Conservation (phyloP, 1,140 invertebrate species). For the Muscidifurax raptorellus region DNA sequence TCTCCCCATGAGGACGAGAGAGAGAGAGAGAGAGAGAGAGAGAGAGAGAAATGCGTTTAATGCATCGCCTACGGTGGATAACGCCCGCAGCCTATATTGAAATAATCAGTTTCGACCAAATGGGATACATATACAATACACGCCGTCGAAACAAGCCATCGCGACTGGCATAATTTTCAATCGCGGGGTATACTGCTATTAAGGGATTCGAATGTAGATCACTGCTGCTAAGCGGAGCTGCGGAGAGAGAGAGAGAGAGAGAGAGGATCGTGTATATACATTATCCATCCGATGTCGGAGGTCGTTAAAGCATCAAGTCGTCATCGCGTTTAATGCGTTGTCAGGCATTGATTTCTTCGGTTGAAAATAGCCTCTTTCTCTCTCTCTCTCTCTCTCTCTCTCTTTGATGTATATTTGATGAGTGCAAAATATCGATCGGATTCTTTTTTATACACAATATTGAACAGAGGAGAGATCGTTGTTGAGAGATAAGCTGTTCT, state of each 20-base stretch:
- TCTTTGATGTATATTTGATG: too few species aligned
- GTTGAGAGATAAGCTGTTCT: too few species aligned
- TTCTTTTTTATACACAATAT: too few species aligned
- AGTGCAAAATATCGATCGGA: too few species aligned
- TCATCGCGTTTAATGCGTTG: background rate
- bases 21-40: background rate
- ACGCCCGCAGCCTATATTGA: background rate
- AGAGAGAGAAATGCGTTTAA: background rate
- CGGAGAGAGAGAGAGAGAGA: too few species aligned
- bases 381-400: too few species aligned
- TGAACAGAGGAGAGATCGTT: too few species aligned
- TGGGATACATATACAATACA: background rate
- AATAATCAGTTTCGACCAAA: background rate
- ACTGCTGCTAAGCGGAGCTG: background rate
- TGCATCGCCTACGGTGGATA: background rate
- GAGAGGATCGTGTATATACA: background rate
- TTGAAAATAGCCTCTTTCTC: background rate
- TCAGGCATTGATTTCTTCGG: background rate
- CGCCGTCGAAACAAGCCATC: background rate
- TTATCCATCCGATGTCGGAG: background rate
- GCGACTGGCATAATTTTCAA: background rate
- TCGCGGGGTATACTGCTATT: background rate
- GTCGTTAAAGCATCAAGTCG: background rate
- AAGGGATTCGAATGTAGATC: background rate
- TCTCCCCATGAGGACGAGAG: background rate